Evolutionary conservation across 2,113 vertebrate species (phyloP).

Genomic region (Gopherus flavomarginatus): DNA sequence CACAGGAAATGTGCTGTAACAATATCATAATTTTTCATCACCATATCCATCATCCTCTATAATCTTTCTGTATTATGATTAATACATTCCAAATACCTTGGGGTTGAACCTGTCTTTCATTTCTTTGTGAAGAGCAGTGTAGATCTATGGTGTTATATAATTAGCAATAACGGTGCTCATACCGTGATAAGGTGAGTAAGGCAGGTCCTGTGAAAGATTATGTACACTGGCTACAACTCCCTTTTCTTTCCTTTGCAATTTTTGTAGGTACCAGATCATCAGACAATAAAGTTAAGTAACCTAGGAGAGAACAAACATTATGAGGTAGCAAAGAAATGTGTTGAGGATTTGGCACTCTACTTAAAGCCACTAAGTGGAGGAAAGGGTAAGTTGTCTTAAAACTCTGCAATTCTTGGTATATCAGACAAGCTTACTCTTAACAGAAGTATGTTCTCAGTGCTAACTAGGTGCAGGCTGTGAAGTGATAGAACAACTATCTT

Average conservation of each 20-base stretch:
- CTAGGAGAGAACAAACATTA: constrained; percentile 91
- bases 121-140: not conserved
- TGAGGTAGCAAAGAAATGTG: constrained; percentile 91
- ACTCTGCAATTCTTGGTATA: not conserved
- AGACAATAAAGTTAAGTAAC: constrained; percentile 88
- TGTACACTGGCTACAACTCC: not conserved
- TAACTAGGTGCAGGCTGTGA: not conserved
- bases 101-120: not conserved
- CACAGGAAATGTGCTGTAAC: not conserved
- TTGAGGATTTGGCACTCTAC: constrained; percentile 96
- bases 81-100: rapidly evolving
- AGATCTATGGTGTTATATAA: constrained; percentile 56
- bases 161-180: not conserved
- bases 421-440: not conserved
- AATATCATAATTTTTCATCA: not conserved
- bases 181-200: rapidly evolving
- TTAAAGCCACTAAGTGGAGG: constrained; percentile 93
- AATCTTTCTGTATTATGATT: not conserved
- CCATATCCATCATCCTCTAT: not conserved
- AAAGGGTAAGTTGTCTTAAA: constrained; percentile 86
- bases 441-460: not conserved
- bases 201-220: not conserved
- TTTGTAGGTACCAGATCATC: constrained; percentile 88
- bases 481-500: not conserved
- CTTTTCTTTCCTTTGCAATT: not conserved